Percentiles rank a stretch among this genome's conserved stretches.
phyloP scores from a whole-genome alignment of 2,113 vertebrate genomes.

The Dendrocopos noguchii region DNA sequence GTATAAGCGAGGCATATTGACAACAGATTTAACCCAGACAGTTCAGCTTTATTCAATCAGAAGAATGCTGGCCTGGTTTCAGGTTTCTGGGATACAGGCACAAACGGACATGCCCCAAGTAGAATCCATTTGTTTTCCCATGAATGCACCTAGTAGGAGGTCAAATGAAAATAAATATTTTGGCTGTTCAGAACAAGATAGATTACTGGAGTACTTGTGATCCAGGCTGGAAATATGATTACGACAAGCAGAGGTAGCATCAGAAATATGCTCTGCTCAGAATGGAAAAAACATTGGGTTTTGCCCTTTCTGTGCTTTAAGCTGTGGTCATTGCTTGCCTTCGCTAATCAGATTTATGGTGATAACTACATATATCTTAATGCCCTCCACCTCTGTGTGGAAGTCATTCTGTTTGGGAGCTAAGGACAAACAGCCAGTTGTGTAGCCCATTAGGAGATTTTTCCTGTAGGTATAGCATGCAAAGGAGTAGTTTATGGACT shows the following conservation, averaged over 20 bases:
- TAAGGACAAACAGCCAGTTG: conserved; percentile 28
- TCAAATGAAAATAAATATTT: conserved; percentile 75
- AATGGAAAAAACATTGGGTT: conserved; percentile 21
- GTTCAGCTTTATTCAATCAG: conserved; percentile 63
- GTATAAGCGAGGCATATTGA: conserved; percentile 45
- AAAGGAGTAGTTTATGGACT: conserved; percentile 19
- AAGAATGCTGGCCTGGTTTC: conserved; percentile 43
- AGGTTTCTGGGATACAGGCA: conserved; percentile 69
- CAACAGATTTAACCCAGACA: conserved; percentile 69
- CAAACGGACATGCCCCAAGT: conserved; percentile 53
- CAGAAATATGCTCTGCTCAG: conserved; percentile 68
- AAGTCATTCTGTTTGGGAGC: conserved; percentile 18
- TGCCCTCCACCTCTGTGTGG: conserved; percentile 41
- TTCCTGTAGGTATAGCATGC: not conserved
- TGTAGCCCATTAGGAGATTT: not conserved
- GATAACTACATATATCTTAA: conserved; percentile 53
- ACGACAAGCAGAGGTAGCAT: conserved; percentile 63
- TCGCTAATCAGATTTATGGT: conserved; percentile 58
- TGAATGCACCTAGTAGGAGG: conserved; percentile 70
- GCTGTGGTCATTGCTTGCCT: conserved; percentile 30
- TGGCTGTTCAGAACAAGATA: conserved; percentile 68
- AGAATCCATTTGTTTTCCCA: conserved; percentile 69
- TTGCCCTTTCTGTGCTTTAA: conserved; percentile 44
- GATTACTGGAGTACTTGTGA: conserved; percentile 69
- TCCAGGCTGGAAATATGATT: conserved; percentile 68